Evolutionary conservation across 1,140 invertebrate genomes (phyloP).

Genomic region (Eumaeus atala): DNA sequence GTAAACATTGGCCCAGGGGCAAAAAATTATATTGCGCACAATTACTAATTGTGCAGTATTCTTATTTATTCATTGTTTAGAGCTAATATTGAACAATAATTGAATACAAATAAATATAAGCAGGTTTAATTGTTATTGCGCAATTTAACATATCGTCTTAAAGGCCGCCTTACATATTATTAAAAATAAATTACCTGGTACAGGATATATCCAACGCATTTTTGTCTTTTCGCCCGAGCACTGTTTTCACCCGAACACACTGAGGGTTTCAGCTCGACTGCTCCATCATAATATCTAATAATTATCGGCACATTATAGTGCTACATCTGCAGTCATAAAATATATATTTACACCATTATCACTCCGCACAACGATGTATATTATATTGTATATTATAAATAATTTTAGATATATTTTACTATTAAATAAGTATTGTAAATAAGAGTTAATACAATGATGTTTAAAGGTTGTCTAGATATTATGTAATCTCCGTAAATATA

Average conservation of each 20-base stretch:
- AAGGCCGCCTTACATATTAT: too few species aligned
- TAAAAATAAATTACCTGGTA: slow-evolving; percentile 44
- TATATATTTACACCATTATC: slow-evolving; percentile 6
- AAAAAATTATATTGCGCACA: too few species aligned
- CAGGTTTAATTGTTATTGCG: too few species aligned
- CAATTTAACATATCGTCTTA: too few species aligned
- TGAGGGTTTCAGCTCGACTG: slow-evolving; percentile 26
- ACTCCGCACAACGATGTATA: slow-evolving; percentile 1
- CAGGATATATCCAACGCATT: slow-evolving; percentile 68
- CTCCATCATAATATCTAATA: slow-evolving; percentile 16
- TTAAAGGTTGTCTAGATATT: too few species aligned
- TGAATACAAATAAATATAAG: background rate
- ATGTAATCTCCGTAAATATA: too few species aligned
- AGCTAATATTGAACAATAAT: slow-evolving; percentile 5
- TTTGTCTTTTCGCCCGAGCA: slow-evolving; percentile 32
- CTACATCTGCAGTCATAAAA: slow-evolving; percentile 16
- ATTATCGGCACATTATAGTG: slow-evolving; percentile 8
- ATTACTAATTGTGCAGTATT: too few species aligned
- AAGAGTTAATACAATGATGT: too few species aligned
- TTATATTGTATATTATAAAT: slow-evolving; percentile 5
- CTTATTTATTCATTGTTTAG: slow-evolving; percentile 12
- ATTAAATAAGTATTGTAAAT: too few species aligned
- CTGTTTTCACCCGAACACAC: slow-evolving; percentile 19
- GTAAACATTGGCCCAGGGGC: too few species aligned
- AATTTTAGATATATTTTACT: too few species aligned